Percentiles rank a stretch among this genome's conserved stretches.
Conservation (phyloP, 1,140 invertebrate species). For the Zophobas atratus region DNA sequence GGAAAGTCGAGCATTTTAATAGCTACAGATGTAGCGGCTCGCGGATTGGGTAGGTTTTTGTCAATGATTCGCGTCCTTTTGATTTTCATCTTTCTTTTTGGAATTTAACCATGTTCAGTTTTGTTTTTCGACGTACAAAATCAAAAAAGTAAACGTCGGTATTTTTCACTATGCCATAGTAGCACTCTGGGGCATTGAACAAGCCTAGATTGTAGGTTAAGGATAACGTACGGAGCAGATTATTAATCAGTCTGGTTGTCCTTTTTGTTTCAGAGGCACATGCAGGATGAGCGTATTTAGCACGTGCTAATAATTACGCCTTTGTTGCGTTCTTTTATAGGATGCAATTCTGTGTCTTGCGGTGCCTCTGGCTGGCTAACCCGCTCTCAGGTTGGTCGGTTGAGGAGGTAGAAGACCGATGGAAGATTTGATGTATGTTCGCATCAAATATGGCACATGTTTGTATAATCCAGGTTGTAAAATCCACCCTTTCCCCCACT, state of each 20-base stretch:
- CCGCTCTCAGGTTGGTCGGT: constrained; percentile 57
- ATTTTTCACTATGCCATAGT: constrained; percentile 58
- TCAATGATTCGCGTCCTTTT: constrained; percentile 11
- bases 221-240: constrained; percentile 8
- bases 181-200: constrained; percentile 61
- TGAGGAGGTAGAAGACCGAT: constrained; percentile 66
- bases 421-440: constrained; percentile 62
- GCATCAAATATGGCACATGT: constrained; percentile 62
- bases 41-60: constrained; percentile 92
- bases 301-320: constrained; percentile 65
- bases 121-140: not conserved
- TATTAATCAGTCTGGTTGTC: constrained; percentile 76
- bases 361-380: constrained; percentile 68
- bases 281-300: constrained; percentile 74
- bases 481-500: not conserved
- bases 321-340: constrained; percentile 66
- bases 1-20: constrained; percentile 94
- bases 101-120: constrained; percentile 51
- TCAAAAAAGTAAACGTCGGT: constrained; percentile 11
- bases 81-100: constrained; percentile 44
- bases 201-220: constrained; percentile 28
- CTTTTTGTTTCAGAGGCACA: constrained; percentile 85
- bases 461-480: constrained; percentile 43
- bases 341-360: constrained; percentile 68
- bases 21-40: constrained; percentile 98